Conservation (phyloP, 1,140 invertebrate genomes). For the Cydia pomonella region DNA sequence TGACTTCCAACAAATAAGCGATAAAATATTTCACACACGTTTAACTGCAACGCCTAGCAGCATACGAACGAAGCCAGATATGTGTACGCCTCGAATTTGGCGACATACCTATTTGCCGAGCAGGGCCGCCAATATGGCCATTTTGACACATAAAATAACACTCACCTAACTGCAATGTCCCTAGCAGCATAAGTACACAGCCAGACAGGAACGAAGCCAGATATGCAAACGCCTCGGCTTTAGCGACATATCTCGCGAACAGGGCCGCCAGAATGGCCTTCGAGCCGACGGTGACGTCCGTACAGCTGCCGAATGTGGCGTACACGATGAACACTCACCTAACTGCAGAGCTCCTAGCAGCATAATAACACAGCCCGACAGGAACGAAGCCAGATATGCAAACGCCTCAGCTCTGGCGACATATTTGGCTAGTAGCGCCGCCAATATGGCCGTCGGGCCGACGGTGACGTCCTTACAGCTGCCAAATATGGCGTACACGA, state of each 20-base stretch:
- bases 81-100: slow-evolving; percentile 86
- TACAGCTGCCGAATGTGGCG: slow-evolving; percentile 91
- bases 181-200: slow-evolving; percentile 88
- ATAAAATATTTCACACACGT: no score
- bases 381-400: slow-evolving; percentile 89
- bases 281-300: slow-evolving; percentile 92
- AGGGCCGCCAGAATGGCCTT: slow-evolving; percentile 91
- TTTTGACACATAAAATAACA: no score
- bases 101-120: slow-evolving; percentile 87
- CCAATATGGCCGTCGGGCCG: slow-evolving; percentile 90
- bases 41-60: slow-evolving; percentile 85
- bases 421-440: slow-evolving; percentile 87
- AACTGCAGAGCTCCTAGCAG: slow-evolving; percentile 90
- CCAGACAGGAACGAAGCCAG: slow-evolving; percentile 91
- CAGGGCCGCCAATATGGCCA: slow-evolving; percentile 90
- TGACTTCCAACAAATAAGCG: no score
- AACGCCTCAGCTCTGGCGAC: slow-evolving; percentile 85
- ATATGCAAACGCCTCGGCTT: slow-evolving; percentile 87
- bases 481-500: slow-evolving; percentile 92
- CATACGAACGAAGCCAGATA: slow-evolving; percentile 90
- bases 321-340: slow-evolving; percentile 87
- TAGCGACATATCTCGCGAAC: slow-evolving; percentile 85
- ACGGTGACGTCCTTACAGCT: slow-evolving; percentile 94
- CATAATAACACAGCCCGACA: slow-evolving; percentile 90
- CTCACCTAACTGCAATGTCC: slow-evolving; percentile 91